These are phyloP conservation scores for Harmothoe impar DNA, from an alignment of 2,888 invertebrate genomes.

Conservation along the genomic window DNA sequence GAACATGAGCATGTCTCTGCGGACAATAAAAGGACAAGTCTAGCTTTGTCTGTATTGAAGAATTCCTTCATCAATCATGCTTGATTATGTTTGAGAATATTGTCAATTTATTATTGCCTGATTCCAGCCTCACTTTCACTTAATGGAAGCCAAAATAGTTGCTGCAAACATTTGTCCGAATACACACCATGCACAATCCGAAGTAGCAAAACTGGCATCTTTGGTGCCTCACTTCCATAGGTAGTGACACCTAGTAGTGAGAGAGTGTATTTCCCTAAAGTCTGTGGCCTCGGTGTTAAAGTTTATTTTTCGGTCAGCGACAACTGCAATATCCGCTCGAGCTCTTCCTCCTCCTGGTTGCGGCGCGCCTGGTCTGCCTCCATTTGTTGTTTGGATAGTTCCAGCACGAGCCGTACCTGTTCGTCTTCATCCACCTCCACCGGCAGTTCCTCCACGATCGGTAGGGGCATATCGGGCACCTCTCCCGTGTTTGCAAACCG, in stretches of 20 bases:
- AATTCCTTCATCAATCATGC: no score
- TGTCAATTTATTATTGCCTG: not conserved
- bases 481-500: conserved; percentile 67
- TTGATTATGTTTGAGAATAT: no score
- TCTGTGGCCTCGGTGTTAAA: not conserved
- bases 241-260: not conserved
- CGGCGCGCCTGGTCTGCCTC: conserved; percentile 74
- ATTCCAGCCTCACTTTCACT: not conserved
- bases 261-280: not conserved
- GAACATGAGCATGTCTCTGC: no score
- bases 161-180: conserved; percentile 11
- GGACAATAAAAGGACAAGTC: no score
- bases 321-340: conserved; percentile 80
- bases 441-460: not conserved
- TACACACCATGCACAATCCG: conserved; percentile 11
- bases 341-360: conserved; percentile 82
- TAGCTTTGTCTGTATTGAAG: no score
- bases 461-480: conserved; percentile 58
- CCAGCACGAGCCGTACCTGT: conserved; percentile 80
- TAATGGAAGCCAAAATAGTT: conserved; percentile 20
- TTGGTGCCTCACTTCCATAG: not conserved
- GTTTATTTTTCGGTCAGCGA: conserved; percentile 81
- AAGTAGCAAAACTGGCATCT: conserved; percentile 5
- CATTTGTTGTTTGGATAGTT: conserved; percentile 80
- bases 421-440: conserved; percentile 75